Conservation (phyloP, 2,113 vertebrate species). For the Aleadryas rufinucha region DNA sequence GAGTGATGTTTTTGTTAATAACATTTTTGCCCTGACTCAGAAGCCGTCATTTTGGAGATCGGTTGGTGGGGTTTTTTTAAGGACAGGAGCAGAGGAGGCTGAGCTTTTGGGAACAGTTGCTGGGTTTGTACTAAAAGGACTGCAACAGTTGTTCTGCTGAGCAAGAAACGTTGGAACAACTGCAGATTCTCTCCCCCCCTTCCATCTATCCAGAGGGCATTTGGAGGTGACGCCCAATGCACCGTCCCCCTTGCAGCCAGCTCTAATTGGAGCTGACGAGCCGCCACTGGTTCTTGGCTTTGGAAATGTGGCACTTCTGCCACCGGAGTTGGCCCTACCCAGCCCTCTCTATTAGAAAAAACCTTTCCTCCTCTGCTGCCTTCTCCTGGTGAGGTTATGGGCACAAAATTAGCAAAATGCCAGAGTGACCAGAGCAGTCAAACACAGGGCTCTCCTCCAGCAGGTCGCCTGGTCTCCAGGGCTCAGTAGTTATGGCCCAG, state of each 20-base stretch:
- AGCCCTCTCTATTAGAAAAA: not conserved
- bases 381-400: not conserved
- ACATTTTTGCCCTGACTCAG: constrained; percentile 85
- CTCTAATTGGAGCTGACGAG: not conserved
- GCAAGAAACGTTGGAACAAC: constrained; percentile 83
- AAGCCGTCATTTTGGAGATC: constrained; percentile 75
- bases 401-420: not conserved
- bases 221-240: constrained; percentile 70
- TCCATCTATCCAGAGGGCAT: constrained; percentile 68
- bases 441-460: not conserved
- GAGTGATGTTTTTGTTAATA: constrained; percentile 73
- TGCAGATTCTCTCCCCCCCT: constrained; percentile 62
- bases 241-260: not conserved
- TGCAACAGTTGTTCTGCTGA: constrained; percentile 84
- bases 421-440: not conserved
- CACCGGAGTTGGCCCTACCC: fast-evolving
- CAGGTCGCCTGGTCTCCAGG: not conserved
- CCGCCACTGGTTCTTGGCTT: not conserved
- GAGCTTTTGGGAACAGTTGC: constrained; percentile 86
- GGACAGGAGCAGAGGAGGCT: constrained; percentile 70
- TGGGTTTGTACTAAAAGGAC: constrained; percentile 75
- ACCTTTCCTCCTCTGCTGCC: not conserved
- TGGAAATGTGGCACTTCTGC: not conserved
- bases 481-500: fast-evolving
- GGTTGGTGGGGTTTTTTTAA: constrained; percentile 48